Evolutionary conservation across 2,113 vertebrate species (phyloP).

Genomic region (Lophius piscatorius): DNA sequence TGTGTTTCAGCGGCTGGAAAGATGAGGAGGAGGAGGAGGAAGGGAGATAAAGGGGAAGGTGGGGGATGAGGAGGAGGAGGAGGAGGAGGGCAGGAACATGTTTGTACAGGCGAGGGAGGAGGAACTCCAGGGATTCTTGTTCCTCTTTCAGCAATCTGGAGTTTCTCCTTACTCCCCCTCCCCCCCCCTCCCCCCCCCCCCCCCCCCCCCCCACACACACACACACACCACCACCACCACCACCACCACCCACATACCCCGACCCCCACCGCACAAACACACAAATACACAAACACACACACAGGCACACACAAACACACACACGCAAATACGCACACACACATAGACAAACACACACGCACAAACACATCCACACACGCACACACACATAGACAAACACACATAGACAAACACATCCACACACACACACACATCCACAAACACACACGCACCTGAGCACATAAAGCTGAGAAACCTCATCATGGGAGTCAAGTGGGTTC

Average conservation of each 20-base stretch:
- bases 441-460: conserved; percentile 21
- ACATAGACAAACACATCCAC: too few relatives aligned
- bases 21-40: conserved; percentile 64
- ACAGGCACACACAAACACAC: too few relatives aligned
- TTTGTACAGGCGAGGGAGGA: conserved; percentile 36
- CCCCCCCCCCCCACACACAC: too few relatives aligned
- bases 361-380: too few relatives aligned
- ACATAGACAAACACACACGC: too few relatives aligned
- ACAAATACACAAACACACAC: too few relatives aligned
- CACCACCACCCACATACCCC: conserved; percentile 23
- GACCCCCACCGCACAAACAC: conserved; percentile 37
- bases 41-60: conserved; percentile 61
- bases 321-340: too few relatives aligned
- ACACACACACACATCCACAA: too few relatives aligned
- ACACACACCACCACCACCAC: too few relatives aligned
- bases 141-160: conserved; percentile 41
- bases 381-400: too few relatives aligned
- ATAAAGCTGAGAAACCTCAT: conserved; percentile 20
- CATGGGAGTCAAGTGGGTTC: conserved; percentile 52
- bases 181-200: conserved; percentile 2
- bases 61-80: conserved; percentile 1
- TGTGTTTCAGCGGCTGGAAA: conserved; percentile 67
- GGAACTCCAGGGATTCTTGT: conserved; percentile 57
- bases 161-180: conserved; percentile 29
- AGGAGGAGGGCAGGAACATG: conserved; percentile 15